Evolutionary conservation across 2,113 vertebrate species (phyloP).

Genomic region (Gambusia holbrooki): DNA sequence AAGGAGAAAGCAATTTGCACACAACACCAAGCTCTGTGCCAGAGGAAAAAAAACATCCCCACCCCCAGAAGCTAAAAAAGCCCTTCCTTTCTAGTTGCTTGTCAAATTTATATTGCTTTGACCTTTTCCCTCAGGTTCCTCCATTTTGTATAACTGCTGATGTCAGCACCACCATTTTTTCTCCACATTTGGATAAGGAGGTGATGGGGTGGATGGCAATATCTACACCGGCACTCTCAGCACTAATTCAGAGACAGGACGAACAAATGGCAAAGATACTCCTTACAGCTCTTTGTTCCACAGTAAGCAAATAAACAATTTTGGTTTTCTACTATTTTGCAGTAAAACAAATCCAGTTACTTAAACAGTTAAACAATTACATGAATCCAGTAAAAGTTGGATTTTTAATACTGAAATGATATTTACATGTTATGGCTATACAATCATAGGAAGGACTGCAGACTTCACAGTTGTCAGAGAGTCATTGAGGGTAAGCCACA

Average conservation of each 20-base stretch:
- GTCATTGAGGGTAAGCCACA: no score
- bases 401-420: no score
- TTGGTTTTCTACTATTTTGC: not conserved
- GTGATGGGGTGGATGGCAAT: slow-evolving; percentile 21
- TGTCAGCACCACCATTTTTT: slow-evolving; percentile 57
- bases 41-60: slow-evolving; percentile 19
- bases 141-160: slow-evolving; percentile 68
- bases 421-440: no score
- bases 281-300: slow-evolving; percentile 39
- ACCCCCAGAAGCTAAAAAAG: slow-evolving; percentile 45
- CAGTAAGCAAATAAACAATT: slow-evolving; percentile 32
- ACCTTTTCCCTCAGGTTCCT: slow-evolving; percentile 65
- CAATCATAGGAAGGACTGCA: no score
- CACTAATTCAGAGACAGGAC: slow-evolving; percentile 57
- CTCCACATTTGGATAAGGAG: slow-evolving; percentile 57
- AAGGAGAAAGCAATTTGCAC: slow-evolving; percentile 18
- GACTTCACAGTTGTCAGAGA: no score
- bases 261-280: slow-evolving; percentile 48
- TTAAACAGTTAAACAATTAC: no score
- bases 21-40: not conserved
- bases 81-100: slow-evolving; percentile 11
- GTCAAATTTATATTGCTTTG: slow-evolving; percentile 68
- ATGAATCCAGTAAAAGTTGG: no score
- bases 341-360: no score
- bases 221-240: slow-evolving; percentile 53